phyloP scores from a whole-genome alignment of 2,888 invertebrate species.

The Seira ritae region DNA sequence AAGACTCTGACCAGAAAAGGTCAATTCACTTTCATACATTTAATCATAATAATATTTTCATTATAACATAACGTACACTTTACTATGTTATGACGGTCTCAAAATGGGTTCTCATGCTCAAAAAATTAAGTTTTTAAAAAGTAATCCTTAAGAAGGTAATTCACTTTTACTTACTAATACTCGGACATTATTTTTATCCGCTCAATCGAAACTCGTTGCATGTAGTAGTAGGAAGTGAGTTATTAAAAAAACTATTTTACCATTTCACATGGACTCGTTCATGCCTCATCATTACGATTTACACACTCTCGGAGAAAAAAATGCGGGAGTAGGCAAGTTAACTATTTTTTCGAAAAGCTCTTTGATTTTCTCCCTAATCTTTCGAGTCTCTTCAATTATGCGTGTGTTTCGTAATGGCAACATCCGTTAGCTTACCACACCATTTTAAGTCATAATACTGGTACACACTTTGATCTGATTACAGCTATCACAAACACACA shows the following conservation, averaged over 20 bases:
- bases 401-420: conserved; percentile 46
- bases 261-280: not conserved
- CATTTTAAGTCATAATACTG: conserved; percentile 51
- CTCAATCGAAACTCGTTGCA: no score
- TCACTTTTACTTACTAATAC: no score
- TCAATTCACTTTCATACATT: conserved; percentile 31
- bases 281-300: not conserved
- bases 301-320: not conserved
- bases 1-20: conserved; percentile 31
- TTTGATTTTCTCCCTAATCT: no score
- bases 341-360: conserved; percentile 33
- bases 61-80: no score
- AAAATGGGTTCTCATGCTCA: no score
- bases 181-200: no score
- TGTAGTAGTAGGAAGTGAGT: no score
- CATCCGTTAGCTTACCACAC: conserved; percentile 54
- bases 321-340: not conserved
- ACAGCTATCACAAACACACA: conserved; percentile 36
- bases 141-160: no score
- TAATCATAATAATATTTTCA: no score
- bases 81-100: no score
- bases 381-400: conserved; percentile 41
- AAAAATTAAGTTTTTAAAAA: no score
- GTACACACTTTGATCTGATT: conserved; percentile 50
- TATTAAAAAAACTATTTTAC: no score